These are phyloP conservation scores for Drosophila trichaetosa DNA, from an alignment of 2,888 invertebrate species.

Conservation along the genomic window DNA sequence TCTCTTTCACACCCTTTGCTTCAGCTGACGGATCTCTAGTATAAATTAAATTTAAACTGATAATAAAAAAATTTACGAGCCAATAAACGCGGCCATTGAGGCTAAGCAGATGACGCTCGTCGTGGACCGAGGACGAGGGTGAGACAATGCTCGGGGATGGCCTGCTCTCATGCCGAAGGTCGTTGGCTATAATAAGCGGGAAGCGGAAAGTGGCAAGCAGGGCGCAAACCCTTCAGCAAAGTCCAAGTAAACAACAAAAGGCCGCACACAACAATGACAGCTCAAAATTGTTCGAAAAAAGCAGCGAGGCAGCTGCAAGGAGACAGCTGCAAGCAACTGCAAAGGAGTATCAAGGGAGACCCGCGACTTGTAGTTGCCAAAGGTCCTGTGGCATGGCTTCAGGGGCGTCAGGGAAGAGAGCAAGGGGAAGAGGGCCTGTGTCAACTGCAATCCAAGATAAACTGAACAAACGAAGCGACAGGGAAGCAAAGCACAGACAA, in stretches of 20 bases:
- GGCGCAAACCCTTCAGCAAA: conserved; percentile 13
- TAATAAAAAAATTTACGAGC: conserved; percentile 79
- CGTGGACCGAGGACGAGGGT: not conserved
- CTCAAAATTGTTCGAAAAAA: conserved; percentile 34
- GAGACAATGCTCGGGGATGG: not conserved
- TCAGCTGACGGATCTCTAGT: conserved; percentile 43
- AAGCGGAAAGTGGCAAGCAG: conserved; percentile 7
- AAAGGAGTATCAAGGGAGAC: conserved; percentile 22
- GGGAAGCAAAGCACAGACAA: conserved; percentile 49
- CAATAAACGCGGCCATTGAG: conserved; percentile 69
- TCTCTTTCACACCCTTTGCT: not conserved
- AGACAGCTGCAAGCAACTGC: conserved; percentile 1
- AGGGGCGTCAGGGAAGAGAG: not conserved
- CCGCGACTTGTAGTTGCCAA: conserved; percentile 43
- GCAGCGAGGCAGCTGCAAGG: conserved; percentile 5
- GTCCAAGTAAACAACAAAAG: conserved; percentile 74
- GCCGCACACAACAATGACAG: conserved; percentile 51
- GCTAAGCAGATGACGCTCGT: conserved; percentile 12
- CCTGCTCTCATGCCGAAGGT: conserved; percentile 10
- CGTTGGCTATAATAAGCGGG: conserved; percentile 16
- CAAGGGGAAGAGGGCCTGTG: not conserved
- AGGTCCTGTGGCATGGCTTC: conserved; percentile 13
- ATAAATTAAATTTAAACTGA: conserved; percentile 79
- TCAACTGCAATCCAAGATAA: conserved; percentile 75
- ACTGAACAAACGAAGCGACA: conserved; percentile 66